A percentile compares a stretch with the other conserved stretches of the same genome.
Evolutionary conservation across 2,113 vertebrate species (phyloP).

Genomic region (Australoheros scitulus): DNA sequence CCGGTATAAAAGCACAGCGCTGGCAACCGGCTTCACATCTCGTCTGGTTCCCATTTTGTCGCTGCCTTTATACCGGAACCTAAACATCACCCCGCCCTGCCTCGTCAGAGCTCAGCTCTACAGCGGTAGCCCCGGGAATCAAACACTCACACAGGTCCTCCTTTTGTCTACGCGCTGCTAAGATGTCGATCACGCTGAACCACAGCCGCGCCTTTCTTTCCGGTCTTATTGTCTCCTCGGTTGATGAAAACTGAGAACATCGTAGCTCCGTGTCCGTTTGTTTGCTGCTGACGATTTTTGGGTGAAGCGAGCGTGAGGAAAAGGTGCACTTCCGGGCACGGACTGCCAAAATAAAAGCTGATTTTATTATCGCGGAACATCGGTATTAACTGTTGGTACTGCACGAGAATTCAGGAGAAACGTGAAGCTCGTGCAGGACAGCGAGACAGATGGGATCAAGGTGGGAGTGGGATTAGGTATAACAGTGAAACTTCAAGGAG

Average conservation of each 20-base stretch:
- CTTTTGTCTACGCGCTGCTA: not conserved
- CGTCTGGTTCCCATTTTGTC: slow-evolving; percentile 67
- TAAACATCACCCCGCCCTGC: slow-evolving; percentile 75
- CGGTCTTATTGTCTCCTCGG: not conserved
- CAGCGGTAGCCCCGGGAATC: slow-evolving; percentile 11
- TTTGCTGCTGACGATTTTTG: not conserved
- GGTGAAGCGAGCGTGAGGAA: fast-evolving
- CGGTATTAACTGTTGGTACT: too few species aligned
- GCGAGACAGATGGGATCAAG: not conserved
- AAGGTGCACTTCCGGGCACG: not conserved
- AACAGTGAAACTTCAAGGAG: not conserved
- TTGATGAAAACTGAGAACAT: slow-evolving; percentile 26
- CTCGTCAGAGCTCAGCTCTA: slow-evolving; percentile 27
- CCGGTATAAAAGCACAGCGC: slow-evolving; percentile 29
- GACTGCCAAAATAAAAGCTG: slow-evolving; percentile 46
- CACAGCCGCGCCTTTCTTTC: not conserved
- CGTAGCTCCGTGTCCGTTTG: not conserved
- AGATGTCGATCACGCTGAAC: not conserved
- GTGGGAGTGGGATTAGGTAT: not conserved
- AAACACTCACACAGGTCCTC: slow-evolving; percentile 14
- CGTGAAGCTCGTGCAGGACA: too few species aligned
- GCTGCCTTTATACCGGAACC: slow-evolving; percentile 74
- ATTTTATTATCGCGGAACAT: not conserved
- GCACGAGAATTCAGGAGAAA: too few species aligned
- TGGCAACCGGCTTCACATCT: slow-evolving; percentile 47